Evolutionary conservation across 1,140 invertebrate genomes (phyloP), one percentile per base, ranked within the genome.

Genomic region (Babylonia areolata): DNA sequence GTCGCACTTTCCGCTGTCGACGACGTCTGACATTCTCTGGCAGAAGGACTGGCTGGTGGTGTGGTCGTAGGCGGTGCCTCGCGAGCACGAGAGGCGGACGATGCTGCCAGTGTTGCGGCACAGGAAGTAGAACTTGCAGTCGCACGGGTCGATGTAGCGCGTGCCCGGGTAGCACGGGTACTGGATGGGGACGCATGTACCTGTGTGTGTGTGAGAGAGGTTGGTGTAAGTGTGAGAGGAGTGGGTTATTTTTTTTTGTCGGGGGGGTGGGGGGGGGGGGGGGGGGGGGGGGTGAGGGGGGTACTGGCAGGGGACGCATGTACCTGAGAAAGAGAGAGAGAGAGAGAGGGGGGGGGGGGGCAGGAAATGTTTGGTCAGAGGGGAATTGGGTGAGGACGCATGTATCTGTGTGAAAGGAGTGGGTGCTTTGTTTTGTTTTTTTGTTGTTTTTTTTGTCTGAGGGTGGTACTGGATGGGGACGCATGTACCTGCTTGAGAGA

Each of bases 41-140:
- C 77, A 79, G 77, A 37, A 79, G 77, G 77, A 6, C 39, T 17
- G 12, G 39, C 77, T 42, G 77, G 5, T 79, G 37, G 77, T 79
- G 77, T 79, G 77, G 77, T 79, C 77, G 40, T 42, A 79, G 77
- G 77, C 77, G 11, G 77, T 79, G 77, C 77, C 77, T 28, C 31
- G 37, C 1, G 77, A 33, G 35, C 77, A 79, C 17, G 37, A 15
- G 17, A 40, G 37, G 17, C 77, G 37, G 3, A 79, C 35, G 77
- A 79, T 79, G 40, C 39, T 79, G 77, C 23, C 20, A 28, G 23
- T 40, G 77, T n/a, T 42, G 23, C 40, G 35, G 37, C 81, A 84
- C 69, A 40, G 33, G 58, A 39, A 84, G 58, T 84, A 84, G 51
- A 40, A 39, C n/a, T 51, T 84, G 69, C 81, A 84, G 81, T 84